These are phyloP conservation scores for Mythimna loreyi DNA, from an alignment of 2,888 invertebrate genomes.

Conservation along the genomic window DNA sequence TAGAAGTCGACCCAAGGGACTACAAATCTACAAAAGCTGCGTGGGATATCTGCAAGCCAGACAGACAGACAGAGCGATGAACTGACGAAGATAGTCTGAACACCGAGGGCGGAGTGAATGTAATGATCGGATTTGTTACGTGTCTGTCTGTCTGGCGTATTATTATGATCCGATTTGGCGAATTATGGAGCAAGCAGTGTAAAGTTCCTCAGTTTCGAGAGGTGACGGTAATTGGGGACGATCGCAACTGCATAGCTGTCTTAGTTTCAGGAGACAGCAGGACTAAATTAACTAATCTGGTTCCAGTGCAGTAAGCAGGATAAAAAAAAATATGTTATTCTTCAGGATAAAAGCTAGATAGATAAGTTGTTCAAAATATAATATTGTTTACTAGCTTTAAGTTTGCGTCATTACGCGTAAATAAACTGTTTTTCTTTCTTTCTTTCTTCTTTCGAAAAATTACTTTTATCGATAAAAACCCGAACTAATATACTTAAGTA, in stretches of 20 bases:
- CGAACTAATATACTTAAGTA: too few relatives aligned
- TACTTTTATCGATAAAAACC: too few relatives aligned
- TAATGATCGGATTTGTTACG: slow-evolving; percentile 29
- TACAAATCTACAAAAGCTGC: slow-evolving; percentile 5
- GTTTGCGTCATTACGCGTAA: too few relatives aligned
- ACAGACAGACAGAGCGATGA: slow-evolving; percentile 41
- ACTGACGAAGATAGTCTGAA: slow-evolving; percentile 26
- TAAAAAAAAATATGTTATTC: too few relatives aligned
- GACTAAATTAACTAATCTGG: too few relatives aligned
- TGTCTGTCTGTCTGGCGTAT: slow-evolving; percentile 4
- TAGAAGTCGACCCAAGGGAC: background rate
- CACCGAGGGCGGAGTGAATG: slow-evolving; percentile 14
- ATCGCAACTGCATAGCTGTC: background rate
- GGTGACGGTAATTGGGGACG: background rate
- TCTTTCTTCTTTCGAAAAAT: too few relatives aligned
- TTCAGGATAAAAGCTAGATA: too few relatives aligned
- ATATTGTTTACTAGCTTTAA: too few relatives aligned
- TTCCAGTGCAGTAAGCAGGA: too few relatives aligned
- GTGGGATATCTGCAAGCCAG: slow-evolving; percentile 10
- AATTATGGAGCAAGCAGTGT: slow-evolving; percentile 2
- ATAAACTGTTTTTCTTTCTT: too few relatives aligned
- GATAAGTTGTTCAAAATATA: too few relatives aligned
- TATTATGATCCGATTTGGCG: slow-evolving; percentile 18
- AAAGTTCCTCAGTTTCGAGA: background rate
- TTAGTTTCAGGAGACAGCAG: background rate